Evolutionary conservation across 2,797 vertebrate genomes (phyloP).

Genomic region (Smutsia temminckii): DNA sequence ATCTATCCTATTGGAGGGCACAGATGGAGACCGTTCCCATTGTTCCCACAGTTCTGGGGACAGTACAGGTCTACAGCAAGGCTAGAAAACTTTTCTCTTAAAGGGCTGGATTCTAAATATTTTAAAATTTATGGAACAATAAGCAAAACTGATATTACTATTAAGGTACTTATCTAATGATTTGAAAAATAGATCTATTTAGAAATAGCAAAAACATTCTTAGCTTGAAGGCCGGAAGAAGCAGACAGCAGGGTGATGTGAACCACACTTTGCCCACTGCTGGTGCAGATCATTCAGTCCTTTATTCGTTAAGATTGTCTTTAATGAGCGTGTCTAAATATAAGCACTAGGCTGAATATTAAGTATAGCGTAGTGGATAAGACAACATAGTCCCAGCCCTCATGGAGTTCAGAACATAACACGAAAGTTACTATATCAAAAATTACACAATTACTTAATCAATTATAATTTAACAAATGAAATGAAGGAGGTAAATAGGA

Average conservation of each 20-base stretch:
- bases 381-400: neutral
- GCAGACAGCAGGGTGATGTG: neutral
- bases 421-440: neutral
- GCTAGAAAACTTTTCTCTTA: neutral
- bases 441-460: neutral
- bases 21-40: neutral
- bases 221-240: neutral
- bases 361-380: neutral
- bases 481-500: neutral
- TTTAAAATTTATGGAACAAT: neutral
- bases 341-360: neutral
- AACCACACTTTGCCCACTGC: neutral
- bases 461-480: constrained; percentile 22
- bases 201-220: neutral
- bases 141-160: neutral
- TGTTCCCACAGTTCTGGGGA: rapidly evolving
- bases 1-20: neutral
- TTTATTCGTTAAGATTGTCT: neutral
- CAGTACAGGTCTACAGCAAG: neutral
- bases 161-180: neutral
- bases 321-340: neutral
- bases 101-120: neutral
- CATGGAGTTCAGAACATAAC: neutral
- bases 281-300: neutral
- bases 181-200: neutral